Percentiles rank a stretch among this genome's conserved stretches.
These are phyloP conservation scores for Papilio aristodemus DNA, from an alignment of 1,140 invertebrate species.

Conservation along the genomic window DNA sequence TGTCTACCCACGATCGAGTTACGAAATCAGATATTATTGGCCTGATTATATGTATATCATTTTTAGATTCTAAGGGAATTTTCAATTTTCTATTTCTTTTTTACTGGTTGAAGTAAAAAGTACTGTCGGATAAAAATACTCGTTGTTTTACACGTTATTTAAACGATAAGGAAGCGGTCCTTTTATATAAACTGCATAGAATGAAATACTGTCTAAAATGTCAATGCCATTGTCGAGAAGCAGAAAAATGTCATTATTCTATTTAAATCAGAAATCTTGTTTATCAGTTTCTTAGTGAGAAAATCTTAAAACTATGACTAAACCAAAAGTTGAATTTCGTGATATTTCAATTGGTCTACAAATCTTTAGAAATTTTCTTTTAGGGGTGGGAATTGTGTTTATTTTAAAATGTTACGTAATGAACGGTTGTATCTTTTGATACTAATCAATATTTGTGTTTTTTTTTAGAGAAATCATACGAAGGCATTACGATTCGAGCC, in stretches of 20 bases:
- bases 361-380: constrained; percentile 81
- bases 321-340: constrained; percentile 63
- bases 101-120: too few relatives aligned
- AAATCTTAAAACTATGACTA: constrained; percentile 11
- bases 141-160: too few relatives aligned
- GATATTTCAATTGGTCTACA: constrained; percentile 83
- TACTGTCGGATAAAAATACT: too few relatives aligned
- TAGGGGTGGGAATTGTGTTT: constrained; percentile 79
- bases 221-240: background rate
- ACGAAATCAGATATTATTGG: too few relatives aligned
- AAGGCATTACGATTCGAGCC: constrained; percentile 85
- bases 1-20: too few relatives aligned
- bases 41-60: too few relatives aligned
- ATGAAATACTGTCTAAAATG: background rate
- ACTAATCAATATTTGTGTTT: constrained; percentile 35
- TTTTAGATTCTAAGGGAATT: too few relatives aligned
- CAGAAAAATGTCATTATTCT: constrained; percentile 1
- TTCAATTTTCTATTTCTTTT: too few relatives aligned
- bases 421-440: constrained; percentile 45
- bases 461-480: constrained; percentile 81
- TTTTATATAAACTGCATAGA: background rate
- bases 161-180: background rate
- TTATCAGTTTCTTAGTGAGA: background rate
- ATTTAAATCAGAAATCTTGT: background rate
- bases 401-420: constrained; percentile 53